Base-by-base conservation (phyloP, 2,113 vertebrate genomes). In the Pycnonotus jocosus region DNA sequence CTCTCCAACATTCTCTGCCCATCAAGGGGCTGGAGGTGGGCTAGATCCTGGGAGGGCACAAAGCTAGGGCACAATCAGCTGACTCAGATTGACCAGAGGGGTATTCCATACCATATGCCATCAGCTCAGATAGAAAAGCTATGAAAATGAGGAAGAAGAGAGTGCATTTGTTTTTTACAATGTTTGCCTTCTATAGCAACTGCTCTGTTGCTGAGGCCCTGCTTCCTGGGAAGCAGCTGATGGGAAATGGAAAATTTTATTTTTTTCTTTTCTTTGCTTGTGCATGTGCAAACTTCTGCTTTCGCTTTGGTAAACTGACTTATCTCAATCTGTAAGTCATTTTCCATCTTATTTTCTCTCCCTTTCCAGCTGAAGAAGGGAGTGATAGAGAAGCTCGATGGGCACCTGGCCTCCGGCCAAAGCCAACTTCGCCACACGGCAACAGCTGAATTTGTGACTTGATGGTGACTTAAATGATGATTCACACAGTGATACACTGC, bases 271-370 rank as follows among this genome's bases (percentile, higher is more conserved):
- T 28, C 23, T 57, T 58, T n/a, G 37, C 44, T 58, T 50, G 8
- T 25, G 27, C 33, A 23, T 10, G 7, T 6, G 9, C 23, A 30
- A 58, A 58, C 28, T 66, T 64, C 33, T 73, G 31, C 8, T 72
- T 80, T 72, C 65, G 50, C 22, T 65, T 58, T 21, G 44, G 10
- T 30, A 60, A 51, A 66, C 16, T 38, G 19, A 48, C 12, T 57
- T 37, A 51, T 30, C 37, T 74, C 53, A 53, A 45, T 20, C 9
- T 58, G 0, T 3, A 11, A n/a, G 24, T n/a, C 0, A n/a, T 53
- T 74, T 73, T 45, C 14, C 6, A 45, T 51, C 37, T 38, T 45
- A 38, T 45, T 38, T 65, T 60, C 24, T 74, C 45, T 81, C 37
- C 51, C 19, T 11, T 65, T 56, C 15, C 53, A 60, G 23, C 33